Evolutionary conservation across 2,888 invertebrate genomes (phyloP).

Genomic region (Theodoxus fluviatilis): DNA sequence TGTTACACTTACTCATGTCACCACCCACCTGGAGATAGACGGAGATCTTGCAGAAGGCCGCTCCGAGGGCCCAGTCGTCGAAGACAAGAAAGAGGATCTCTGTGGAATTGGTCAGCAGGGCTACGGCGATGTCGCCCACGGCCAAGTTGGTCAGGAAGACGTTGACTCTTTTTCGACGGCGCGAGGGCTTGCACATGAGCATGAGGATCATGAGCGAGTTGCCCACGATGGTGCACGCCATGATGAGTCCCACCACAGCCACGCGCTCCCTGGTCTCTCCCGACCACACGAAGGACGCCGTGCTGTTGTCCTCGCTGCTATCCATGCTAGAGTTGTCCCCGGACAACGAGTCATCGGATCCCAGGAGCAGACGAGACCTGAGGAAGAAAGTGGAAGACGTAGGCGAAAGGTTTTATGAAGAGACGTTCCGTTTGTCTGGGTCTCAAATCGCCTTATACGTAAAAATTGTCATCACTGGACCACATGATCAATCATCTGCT

Average conservation of each 20-base stretch:
- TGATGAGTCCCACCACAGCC: conserved; percentile 48
- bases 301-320: too few species aligned
- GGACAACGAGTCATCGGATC: too few species aligned
- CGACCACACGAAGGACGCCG: too few species aligned
- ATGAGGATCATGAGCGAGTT: conserved; percentile 62
- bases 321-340: too few species aligned
- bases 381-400: too few species aligned
- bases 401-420: too few species aligned
- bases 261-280: too few species aligned
- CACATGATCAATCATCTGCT: too few species aligned
- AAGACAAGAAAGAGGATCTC: conserved; percentile 66
- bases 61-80: conserved; percentile 66
- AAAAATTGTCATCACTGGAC: too few species aligned
- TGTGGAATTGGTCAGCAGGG: conserved; percentile 65
- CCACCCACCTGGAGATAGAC: conserved; percentile 64
- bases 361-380: too few species aligned
- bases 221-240: conserved; percentile 64
- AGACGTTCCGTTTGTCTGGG: too few species aligned
- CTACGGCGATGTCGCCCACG: conserved; percentile 66
- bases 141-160: conserved; percentile 66
- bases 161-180: conserved; percentile 64
- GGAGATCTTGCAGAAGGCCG: conserved; percentile 63
- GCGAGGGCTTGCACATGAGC: conserved; percentile 56
- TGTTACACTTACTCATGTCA: conserved; percentile 35
- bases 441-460: too few species aligned